Evolutionary conservation across 2,888 invertebrate genomes (phyloP), one percentile per base, ranked within the genome.

Genomic region (Melinopterus prodromus): DNA sequence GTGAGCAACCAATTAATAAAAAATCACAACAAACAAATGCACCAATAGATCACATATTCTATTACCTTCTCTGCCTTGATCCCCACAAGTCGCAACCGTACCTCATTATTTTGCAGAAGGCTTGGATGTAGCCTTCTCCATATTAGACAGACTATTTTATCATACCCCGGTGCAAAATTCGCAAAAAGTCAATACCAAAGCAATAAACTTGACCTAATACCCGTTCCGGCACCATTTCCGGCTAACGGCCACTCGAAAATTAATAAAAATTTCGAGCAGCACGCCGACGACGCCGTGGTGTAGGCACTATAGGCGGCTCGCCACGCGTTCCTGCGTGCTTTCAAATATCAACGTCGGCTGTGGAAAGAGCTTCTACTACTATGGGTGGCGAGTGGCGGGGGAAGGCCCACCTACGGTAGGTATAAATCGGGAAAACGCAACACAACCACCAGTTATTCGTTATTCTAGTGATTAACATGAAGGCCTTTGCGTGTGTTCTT

Each of bases 401-500:
- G 84, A 83, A 83, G 81, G 81, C 76, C 81, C 82, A 78, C 82
- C 80, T 81, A 82, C 84, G 78, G 83, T 82, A 82, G 85, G 84
- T 89, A 89, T 89, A 89, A 89, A 88, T 86, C 85, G 83, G 84
- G 84, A 84, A 83, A 84, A 85, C 84, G 86, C 84, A 74, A 86
- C 85, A 84, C 84, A 83, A 84, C 82, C 80, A 82, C 83, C 86
- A 87, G 88, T 88, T 82, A 86, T 83, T 85, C 85, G 84, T 85
- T 84, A 74, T 83, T 80, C 83, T 82, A 85, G 85, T 85, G 84
- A 84, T 84, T 84, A 85, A 80, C 83, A 89, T 89, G 89, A 87
- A 88, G 89, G 88, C 84, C 86, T 87, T 87, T 86, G 87, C 86
- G 88, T 88, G 89, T 88, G 86, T 89, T 80, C 85, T 89, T 83